phyloP scores from a whole-genome alignment of 2,888 invertebrate genomes.

The Caradrina clavipalpis region DNA sequence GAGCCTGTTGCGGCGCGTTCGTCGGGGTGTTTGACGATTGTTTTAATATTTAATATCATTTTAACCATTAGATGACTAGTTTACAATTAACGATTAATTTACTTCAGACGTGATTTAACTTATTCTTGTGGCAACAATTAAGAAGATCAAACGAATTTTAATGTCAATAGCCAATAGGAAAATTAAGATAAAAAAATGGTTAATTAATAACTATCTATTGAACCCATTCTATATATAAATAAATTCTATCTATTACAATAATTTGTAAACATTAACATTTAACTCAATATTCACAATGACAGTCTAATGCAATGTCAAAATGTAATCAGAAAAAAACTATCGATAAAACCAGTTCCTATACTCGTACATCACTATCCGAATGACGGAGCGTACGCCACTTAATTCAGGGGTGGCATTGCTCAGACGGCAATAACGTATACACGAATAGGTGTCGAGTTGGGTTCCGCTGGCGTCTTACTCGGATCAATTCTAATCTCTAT shows the following conservation, averaged over 20 bases:
- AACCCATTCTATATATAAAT: background rate
- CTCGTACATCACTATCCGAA: slow-evolving; percentile 70
- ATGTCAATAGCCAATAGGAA: background rate
- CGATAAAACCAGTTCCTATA: slow-evolving; percentile 54
- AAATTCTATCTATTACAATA: too few species aligned
- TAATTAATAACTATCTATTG: background rate
- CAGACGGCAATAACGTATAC: slow-evolving; percentile 82
- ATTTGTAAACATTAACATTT: background rate
- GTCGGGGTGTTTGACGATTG: slow-evolving; percentile 75
- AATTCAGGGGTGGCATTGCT: slow-evolving; percentile 82
- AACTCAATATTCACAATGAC: background rate
- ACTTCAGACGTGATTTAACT: background rate
- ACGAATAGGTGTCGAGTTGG: slow-evolving; percentile 78
- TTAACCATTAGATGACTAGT: slow-evolving; percentile 59
- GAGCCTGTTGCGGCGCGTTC: slow-evolving; percentile 78
- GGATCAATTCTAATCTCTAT: slow-evolving; percentile 85
- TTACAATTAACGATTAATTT: slow-evolving; percentile 34
- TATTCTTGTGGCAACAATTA: background rate
- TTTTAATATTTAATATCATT: slow-evolving; percentile 67
- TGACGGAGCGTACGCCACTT: slow-evolving; percentile 72
- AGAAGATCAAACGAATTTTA: background rate
- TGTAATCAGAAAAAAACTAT: slow-evolving; percentile 44
- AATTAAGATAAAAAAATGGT: background rate
- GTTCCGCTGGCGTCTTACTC: slow-evolving; percentile 74
- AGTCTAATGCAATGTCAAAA: background rate